Base-by-base conservation (phyloP, 2,888 invertebrate genomes). In the Netelia melanura region DNA sequence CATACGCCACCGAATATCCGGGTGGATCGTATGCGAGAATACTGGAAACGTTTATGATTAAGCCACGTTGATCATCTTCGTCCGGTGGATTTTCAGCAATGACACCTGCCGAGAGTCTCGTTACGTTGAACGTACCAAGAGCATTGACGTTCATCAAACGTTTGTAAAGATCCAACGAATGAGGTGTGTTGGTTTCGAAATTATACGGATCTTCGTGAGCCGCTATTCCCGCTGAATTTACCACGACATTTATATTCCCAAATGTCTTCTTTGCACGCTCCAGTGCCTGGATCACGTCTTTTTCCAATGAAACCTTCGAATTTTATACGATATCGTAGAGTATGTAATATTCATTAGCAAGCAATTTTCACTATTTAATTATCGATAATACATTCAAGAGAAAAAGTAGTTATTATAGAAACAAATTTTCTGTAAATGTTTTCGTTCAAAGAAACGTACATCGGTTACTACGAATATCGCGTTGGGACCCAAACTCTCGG, bases 1-100 rank as follows among this genome's bases (percentile, higher is more conserved):
- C 87, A 54, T 91, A 91, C 11, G 87, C 90, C 3, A 89, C 83
- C 10, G 77, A 11, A 6, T 10, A 17, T 9, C 88, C 75, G 0
- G 87, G 86, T 17, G 87, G 14, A 6, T 89, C 90, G 14, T 30
- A 83, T 0, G 88, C 85, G 79, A 89, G 58, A n/a, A 82, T 70
- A 70, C 90, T 90, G 1, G 87, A 83, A 1, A 90, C n/a, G 83
- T 91, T 91, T 43, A 90, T 86, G 58, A 91, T 87, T 1, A 90
- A 79, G 6, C 89, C 90, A 8, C 90, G 88, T 48, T 90, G 87
- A 17, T 80, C 48, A 71, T 90, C 76, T 14, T 83, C 86, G 43
- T 89, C 87, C 21, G 90, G 89, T 43, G 84, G 67, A 65, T 90
- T 90, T 38, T 88, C 84, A 0, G 85, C 87, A 62, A 90, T 84